Evolutionary conservation across 1,140 invertebrate genomes (phyloP).

Genomic region (Drosophila pandora): DNA sequence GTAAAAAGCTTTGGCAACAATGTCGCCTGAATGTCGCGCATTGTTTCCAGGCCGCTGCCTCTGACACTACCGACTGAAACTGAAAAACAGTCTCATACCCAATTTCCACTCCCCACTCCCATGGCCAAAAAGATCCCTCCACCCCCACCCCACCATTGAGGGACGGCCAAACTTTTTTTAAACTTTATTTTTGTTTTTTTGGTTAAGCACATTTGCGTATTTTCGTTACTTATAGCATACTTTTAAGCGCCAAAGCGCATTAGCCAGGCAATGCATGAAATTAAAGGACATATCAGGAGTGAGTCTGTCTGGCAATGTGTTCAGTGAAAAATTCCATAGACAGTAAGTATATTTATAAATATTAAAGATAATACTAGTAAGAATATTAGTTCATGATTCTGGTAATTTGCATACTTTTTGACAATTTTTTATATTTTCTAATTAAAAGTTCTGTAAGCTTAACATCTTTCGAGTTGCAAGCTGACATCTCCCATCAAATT

Average conservation of each 20-base stretch:
- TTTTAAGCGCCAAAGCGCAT: slow-evolving; percentile 78
- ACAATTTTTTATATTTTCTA: neutral
- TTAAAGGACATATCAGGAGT: slow-evolving; percentile 69
- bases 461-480: neutral
- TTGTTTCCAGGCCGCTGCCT: slow-evolving; percentile 79
- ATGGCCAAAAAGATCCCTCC: neutral
- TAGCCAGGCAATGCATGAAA: slow-evolving; percentile 80
- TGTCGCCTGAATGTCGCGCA: slow-evolving; percentile 80
- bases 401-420: too few species aligned
- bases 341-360: neutral
- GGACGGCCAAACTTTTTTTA: slow-evolving; percentile 29
- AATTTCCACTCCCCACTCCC: neutral
- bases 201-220: slow-evolving; percentile 76
- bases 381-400: too few species aligned
- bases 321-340: neutral
- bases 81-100: slow-evolving; percentile 23
- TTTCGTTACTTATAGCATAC: slow-evolving; percentile 76
- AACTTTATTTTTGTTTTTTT: slow-evolving; percentile 70
- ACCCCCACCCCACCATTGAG: neutral
- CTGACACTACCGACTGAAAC: slow-evolving; percentile 56
- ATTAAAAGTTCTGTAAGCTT: neutral
- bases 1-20: slow-evolving; percentile 82
- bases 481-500: slow-evolving; percentile 14
- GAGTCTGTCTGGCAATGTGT: neutral
- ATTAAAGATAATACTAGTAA: too few species aligned